Evolutionary conservation across 2,888 invertebrate genomes (phyloP).

Genomic region (Amphipoea oculea): DNA sequence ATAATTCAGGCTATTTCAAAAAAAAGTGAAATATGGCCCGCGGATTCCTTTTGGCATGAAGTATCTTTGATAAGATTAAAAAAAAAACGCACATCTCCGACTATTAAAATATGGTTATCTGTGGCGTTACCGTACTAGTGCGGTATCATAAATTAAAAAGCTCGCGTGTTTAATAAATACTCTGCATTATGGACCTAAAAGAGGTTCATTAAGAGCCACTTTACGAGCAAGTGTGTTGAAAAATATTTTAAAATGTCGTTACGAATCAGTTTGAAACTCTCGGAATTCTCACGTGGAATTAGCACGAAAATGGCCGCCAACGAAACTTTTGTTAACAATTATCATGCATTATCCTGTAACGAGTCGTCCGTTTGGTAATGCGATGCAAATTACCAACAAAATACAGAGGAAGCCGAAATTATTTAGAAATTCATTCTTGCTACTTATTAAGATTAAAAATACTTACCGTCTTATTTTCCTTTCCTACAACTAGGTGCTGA

Average conservation of each 20-base stretch:
- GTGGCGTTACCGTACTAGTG: too few relatives aligned
- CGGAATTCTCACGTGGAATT: slow-evolving; percentile 57
- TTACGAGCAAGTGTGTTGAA: too few relatives aligned
- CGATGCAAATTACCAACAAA: slow-evolving; percentile 72
- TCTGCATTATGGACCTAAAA: too few relatives aligned
- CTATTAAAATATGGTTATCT: too few relatives aligned
- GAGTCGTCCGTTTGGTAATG: slow-evolving; percentile 61
- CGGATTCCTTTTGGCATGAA: too few relatives aligned
- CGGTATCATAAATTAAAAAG: too few relatives aligned
- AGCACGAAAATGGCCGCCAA: slow-evolving; percentile 57
- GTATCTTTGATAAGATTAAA: too few relatives aligned
- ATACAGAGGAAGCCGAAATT: slow-evolving; percentile 38
- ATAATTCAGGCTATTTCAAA: too few relatives aligned
- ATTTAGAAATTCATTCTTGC: slow-evolving; percentile 29
- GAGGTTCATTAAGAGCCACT: too few relatives aligned
- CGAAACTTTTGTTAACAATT: slow-evolving; percentile 79
- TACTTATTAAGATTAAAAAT: neutral
- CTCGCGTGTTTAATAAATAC: too few relatives aligned
- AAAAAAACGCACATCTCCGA: too few relatives aligned
- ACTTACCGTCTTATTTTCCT: neutral
- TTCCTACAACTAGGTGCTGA: neutral
- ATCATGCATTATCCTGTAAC: slow-evolving; percentile 76
- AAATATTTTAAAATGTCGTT: slow-evolving; percentile 41
- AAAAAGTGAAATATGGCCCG: too few relatives aligned
- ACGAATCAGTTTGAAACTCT: slow-evolving; percentile 46